Percentiles rank a stretch among this genome's conserved stretches.
phyloP scores from a whole-genome alignment of 2,888 invertebrate species.

The Rotaria sp. region DNA sequence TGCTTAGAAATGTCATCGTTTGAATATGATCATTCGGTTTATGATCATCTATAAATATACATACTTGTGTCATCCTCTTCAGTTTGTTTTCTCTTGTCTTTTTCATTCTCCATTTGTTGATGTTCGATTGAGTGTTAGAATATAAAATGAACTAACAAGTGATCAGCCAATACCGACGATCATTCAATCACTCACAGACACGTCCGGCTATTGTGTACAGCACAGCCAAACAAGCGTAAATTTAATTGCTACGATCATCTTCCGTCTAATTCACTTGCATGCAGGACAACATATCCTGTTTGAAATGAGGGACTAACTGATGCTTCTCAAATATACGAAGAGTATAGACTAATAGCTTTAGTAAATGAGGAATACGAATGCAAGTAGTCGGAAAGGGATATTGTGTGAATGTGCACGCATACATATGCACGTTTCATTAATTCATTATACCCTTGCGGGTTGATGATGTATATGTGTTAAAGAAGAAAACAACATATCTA shows the following conservation, averaged over 20 bases:
- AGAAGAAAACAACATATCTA: not conserved
- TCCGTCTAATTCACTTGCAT: not conserved
- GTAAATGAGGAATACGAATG: not conserved
- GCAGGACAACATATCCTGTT: not conserved
- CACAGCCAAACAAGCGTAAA: not conserved
- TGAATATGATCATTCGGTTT: not conserved
- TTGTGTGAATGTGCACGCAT: not conserved
- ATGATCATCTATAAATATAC: not conserved
- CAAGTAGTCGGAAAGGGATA: not conserved
- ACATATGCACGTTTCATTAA: slow-evolving; percentile 22
- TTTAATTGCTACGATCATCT: not conserved
- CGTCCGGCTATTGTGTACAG: not conserved
- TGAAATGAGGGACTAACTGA: not conserved
- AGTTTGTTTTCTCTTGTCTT: not conserved
- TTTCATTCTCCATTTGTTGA: not conserved
- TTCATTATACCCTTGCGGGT: slow-evolving; percentile 5
- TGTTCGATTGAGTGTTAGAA: not conserved
- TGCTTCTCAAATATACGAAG: not conserved
- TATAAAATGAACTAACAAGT: not conserved
- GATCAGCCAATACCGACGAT: not conserved
- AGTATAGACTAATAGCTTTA: not conserved
- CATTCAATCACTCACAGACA: not conserved
- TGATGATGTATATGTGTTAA: not conserved
- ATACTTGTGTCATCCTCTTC: not conserved
- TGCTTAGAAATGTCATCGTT: not conserved